These are phyloP conservation scores for Sylvilagus floridanus DNA, from an alignment of 2,797 vertebrate species.

Conservation along the genomic window DNA sequence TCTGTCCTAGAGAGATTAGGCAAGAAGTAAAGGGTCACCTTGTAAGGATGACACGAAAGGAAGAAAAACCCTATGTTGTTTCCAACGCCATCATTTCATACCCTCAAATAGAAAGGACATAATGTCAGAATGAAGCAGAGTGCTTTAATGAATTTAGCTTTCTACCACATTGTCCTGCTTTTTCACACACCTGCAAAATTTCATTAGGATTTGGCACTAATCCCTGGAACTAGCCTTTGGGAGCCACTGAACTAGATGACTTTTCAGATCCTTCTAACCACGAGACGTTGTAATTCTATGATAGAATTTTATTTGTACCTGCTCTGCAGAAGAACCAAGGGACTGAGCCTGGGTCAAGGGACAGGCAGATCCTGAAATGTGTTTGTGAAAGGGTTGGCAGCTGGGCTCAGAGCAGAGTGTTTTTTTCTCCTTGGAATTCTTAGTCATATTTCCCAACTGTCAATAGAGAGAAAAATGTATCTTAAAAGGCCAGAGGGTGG, in stretches of 20 bases:
- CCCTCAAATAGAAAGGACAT: neutral
- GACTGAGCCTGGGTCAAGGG: constrained; percentile 66
- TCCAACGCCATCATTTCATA: constrained; percentile 17
- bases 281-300: constrained; percentile 65
- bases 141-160: constrained; percentile 60
- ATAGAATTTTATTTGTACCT: constrained; percentile 74
- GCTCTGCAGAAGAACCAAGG: constrained; percentile 53
- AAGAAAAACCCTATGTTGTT: neutral
- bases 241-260: constrained; percentile 55
- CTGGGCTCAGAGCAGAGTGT: constrained; percentile 31
- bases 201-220: constrained; percentile 59
- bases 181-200: constrained; percentile 60
- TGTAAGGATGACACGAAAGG: constrained; percentile 17
- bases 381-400: constrained; percentile 63
- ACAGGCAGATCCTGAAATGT: constrained; percentile 66
- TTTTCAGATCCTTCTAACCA: constrained; percentile 66
- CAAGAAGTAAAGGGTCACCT: constrained; percentile 19
- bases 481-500: constrained; percentile 54
- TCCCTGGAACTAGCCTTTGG: constrained; percentile 60
- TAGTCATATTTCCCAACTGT: constrained; percentile 68
- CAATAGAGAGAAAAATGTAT: constrained; percentile 68
- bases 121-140: constrained; percentile 34
- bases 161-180: constrained; percentile 42
- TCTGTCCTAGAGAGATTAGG: neutral
- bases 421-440: constrained; percentile 70